Base-by-base conservation (phyloP, 1,140 invertebrate species). In the Tribolium madens region DNA sequence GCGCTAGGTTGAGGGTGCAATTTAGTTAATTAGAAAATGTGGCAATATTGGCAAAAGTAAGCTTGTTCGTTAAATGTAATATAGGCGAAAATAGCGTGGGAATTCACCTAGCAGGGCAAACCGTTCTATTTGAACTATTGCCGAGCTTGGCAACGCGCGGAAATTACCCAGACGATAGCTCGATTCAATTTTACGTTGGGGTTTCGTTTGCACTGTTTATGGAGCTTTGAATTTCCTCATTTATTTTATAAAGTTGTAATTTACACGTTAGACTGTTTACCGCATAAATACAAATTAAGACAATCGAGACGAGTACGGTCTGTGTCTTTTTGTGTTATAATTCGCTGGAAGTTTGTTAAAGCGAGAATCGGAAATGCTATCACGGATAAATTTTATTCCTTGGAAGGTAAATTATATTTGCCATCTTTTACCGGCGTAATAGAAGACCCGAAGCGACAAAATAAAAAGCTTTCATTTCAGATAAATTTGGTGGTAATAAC, bases 401-500 rank as follows among this genome's bases (percentile, higher is more conserved):
- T 15, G n/a, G n/a, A 12, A 31, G 57, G 57, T 64, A 71, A 71
- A 71, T 71, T 71, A 71, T 71, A 71, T 71, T 71, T 71, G 68
- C 68, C 64, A 36, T 69, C 64, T 10, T 69, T 69, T 69, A 31
- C 42, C 17, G 68, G 31, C 36, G 12, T 42, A 42, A 14, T 46
- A 33, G 31, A 36, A 42, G 14, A 18, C 64, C 68, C 47, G 14
- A 21, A 50, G 68, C 68, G 68, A 71, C 68, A 71, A 71, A 71
- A 71, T 71, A 71, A 48, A 71, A 71, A 71, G 68, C 68, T 71
- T 47, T 69, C 64, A 36, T 69, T 69, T n/a, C 36, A 71, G 68
- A 71, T 71, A 47, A 71, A 71, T 71, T 71, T 47, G 47, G 68
- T 71, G 68, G 68, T 50, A 71, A 71, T 71, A 71, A 71, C 68